Evolutionary conservation across 2,888 invertebrate genomes (phyloP), one percentile per base, ranked within the genome.

Genomic region (Poecilus cupreus): DNA sequence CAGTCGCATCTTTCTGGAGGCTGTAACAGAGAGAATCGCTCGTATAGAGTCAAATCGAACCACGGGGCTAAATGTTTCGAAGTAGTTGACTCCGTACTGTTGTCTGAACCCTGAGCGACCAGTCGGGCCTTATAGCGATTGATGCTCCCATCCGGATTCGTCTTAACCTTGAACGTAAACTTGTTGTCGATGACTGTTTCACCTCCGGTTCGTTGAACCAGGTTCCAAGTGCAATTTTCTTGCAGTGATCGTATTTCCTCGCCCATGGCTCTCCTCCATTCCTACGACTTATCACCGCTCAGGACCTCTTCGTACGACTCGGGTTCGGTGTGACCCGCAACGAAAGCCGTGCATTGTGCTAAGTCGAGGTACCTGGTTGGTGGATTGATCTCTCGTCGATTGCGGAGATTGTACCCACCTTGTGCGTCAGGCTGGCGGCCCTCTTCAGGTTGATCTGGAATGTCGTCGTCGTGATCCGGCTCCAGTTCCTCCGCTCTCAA

Each of bases 11-110:
- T 68, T 70, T 13, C 84, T 83, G 13, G 68, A 37, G 22, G 84
- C 85, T 24, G 85, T 84, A 2, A 86, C 81, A 54, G 85, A 83
- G 3, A 87, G 81, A 0, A 86, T 78, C 1, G 82, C 39, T 70
- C 85, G 60, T 22, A 87, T 84, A 3, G 86, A 84, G 37, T 85
- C 84, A 43, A 84, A 84, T 60, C 85, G 83, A 0, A 83, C 85
- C 0, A 86, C 86, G 20, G 87, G 87, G 74, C 86, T 85, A 54
- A 85, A 86, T 3, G 85, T 87, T 82, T 88, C 85, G 11, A 84
- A 72, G 82, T 85, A 87, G 80, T 87, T 85, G 4, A 85, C 70
- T 11, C 86, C 86, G 6, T 57, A 20, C 57, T 57, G 57, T 78
- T 85, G 84, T 5, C 43, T 32, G 78, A 84, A n/a, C 84, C 84